Percentiles rank a stretch among this genome's conserved stretches.
These are phyloP conservation scores for Tamandua tetradactyla DNA, from an alignment of 2,797 vertebrate genomes.

Conservation along the genomic window DNA sequence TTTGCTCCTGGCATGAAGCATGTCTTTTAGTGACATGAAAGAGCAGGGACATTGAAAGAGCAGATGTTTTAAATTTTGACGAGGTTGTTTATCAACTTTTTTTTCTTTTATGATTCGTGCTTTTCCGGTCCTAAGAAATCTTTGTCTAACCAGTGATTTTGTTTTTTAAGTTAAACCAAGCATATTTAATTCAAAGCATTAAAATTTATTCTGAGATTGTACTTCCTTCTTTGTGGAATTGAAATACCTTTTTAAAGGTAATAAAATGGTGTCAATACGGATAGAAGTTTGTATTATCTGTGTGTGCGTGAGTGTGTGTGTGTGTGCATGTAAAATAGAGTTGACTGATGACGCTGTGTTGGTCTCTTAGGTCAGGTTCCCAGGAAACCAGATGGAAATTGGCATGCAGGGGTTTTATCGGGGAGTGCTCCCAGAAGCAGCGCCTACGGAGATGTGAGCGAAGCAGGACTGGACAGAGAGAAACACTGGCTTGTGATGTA, in stretches of 20 bases:
- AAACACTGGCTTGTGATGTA: background rate
- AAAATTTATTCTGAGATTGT: conserved; percentile 38
- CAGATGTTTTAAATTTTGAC: conserved; percentile 26
- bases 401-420: background rate
- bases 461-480: background rate
- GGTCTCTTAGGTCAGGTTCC: conserved; percentile 16
- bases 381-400: conserved; percentile 36
- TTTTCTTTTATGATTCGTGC: conserved; percentile 1
- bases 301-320: too few species aligned
- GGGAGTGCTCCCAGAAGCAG: background rate
- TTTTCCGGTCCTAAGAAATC: conserved; percentile 25
- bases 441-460: background rate
- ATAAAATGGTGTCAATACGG: background rate
- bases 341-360: background rate
- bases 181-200: conserved; percentile 25
- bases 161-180: background rate
- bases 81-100: background rate
- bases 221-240: conserved; percentile 20
- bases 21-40: conserved; percentile 27
- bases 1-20: background rate
- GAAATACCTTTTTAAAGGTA: conserved; percentile 19
- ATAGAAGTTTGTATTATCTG: background rate
- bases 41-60: conserved; percentile 27
- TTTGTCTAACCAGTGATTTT: conserved; percentile 47
- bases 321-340: background rate